These are phyloP conservation scores for Aphidius ervi DNA, from an alignment of 1,140 invertebrate species.

Conservation along the genomic window DNA sequence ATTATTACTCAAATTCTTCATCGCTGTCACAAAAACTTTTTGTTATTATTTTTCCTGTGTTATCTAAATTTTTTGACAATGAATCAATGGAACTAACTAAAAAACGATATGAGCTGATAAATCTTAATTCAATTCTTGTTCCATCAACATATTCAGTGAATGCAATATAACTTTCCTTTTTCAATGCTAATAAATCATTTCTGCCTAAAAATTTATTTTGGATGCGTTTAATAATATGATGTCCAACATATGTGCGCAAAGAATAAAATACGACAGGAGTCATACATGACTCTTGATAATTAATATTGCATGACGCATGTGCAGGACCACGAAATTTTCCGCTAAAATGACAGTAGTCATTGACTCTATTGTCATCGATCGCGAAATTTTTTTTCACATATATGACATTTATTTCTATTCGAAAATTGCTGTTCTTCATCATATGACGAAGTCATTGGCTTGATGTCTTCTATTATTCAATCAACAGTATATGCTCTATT, in stretches of 20 bases:
- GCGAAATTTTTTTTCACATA: slow-evolving; percentile 1
- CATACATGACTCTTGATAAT: slow-evolving; percentile 23
- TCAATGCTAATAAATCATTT: too few species aligned
- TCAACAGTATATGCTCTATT: neutral
- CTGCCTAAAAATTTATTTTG: too few species aligned
- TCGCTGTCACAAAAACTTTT: neutral
- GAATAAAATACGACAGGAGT: too few species aligned
- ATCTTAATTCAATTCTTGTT: neutral
- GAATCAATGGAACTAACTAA: slow-evolving; percentile 3
- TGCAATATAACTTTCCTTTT: too few species aligned
- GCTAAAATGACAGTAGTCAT: slow-evolving; percentile 33
- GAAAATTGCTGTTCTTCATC: neutral
- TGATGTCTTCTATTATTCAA: neutral
- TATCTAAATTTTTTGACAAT: neutral
- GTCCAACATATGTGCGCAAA: too few species aligned
- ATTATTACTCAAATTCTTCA: neutral
- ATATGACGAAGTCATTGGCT: too few species aligned
- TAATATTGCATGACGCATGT: neutral
- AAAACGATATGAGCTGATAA: slow-evolving; percentile 4
- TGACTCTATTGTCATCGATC: neutral
- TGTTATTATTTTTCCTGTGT: neutral
- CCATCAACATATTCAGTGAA: too few species aligned
- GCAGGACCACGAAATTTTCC: slow-evolving; percentile 11
- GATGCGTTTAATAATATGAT: too few species aligned
- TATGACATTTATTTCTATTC: slow-evolving; percentile 1